These are phyloP conservation scores for Neodiprion fabricii DNA, from an alignment of 1,140 invertebrate genomes.

Conservation along the genomic window DNA sequence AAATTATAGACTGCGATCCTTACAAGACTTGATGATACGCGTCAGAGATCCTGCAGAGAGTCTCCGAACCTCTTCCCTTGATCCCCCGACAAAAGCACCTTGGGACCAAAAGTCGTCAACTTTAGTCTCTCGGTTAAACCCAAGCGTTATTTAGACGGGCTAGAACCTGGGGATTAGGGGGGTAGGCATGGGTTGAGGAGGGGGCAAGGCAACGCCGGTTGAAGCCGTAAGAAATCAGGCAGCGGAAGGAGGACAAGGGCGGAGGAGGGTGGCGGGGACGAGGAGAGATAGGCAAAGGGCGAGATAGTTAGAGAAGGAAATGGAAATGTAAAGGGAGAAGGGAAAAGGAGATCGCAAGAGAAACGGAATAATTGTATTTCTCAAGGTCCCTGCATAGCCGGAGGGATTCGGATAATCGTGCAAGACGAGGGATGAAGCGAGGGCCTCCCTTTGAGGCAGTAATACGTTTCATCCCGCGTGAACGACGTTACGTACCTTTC, in stretches of 20 bases:
- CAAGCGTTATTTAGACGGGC: neutral
- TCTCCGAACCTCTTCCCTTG: neutral
- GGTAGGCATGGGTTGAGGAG: no score
- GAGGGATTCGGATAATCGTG: neutral
- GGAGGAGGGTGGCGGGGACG: neutral
- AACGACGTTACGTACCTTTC: no score
- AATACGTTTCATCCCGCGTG: no score
- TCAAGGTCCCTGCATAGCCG: neutral
- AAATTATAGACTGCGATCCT: neutral
- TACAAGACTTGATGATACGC: neutral
- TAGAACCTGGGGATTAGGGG: neutral
- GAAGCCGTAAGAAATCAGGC: neutral
- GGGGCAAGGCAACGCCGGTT: neutral
- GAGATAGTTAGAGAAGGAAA: no score
- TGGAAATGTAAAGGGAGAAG: no score
- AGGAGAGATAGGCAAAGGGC: neutral
- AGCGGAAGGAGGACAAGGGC: neutral
- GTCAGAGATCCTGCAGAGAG: neutral
- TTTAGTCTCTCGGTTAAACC: slow-evolving; percentile 3
- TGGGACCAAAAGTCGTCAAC: neutral
- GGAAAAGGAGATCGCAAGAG: neutral
- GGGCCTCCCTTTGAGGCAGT: no score
- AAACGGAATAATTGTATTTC: slow-evolving; percentile 4
- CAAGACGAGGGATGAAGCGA: no score
- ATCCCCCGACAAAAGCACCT: neutral